Conservation (phyloP, 2,113 vertebrate species). For the Scolopax mira region DNA sequence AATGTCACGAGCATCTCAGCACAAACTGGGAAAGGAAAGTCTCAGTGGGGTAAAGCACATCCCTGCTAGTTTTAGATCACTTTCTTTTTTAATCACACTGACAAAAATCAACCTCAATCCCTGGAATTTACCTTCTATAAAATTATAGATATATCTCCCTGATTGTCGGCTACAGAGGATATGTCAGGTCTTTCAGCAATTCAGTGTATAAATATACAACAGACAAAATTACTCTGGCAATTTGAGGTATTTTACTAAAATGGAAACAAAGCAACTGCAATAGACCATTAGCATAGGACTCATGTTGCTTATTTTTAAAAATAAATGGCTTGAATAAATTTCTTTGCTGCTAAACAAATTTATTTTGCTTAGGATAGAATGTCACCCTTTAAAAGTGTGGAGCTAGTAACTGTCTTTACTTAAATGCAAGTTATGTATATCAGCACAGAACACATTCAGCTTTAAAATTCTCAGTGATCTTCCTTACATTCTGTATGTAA, state of each 20-base stretch:
- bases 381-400: conserved; percentile 42
- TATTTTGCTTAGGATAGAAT: conserved; percentile 56
- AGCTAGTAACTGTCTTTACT: conserved; percentile 59
- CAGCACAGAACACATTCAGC: conserved; percentile 37
- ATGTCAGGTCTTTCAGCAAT: conserved; percentile 22
- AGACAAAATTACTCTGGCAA: conserved; percentile 54
- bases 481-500: conserved; percentile 18
- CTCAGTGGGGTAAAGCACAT: neutral
- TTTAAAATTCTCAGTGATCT: conserved; percentile 50
- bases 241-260: conserved; percentile 59
- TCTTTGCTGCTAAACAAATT: conserved; percentile 50
- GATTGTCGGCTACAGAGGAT: neutral
- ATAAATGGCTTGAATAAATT: conserved; percentile 59
- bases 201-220: conserved; percentile 42
- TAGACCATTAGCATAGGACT: conserved; percentile 40
- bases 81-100: neutral
- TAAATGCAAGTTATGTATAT: conserved; percentile 65
- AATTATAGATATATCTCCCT: neutral
- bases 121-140: conserved; percentile 15
- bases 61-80: conserved; percentile 8
- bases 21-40: neutral
- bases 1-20: neutral
- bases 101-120: neutral
- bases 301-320: conserved; percentile 65
- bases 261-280: conserved; percentile 64